Percentiles rank a stretch among this genome's conserved stretches.
Conservation (phyloP, 2,797 vertebrate genomes). For the Champsocephalus gunnari region DNA sequence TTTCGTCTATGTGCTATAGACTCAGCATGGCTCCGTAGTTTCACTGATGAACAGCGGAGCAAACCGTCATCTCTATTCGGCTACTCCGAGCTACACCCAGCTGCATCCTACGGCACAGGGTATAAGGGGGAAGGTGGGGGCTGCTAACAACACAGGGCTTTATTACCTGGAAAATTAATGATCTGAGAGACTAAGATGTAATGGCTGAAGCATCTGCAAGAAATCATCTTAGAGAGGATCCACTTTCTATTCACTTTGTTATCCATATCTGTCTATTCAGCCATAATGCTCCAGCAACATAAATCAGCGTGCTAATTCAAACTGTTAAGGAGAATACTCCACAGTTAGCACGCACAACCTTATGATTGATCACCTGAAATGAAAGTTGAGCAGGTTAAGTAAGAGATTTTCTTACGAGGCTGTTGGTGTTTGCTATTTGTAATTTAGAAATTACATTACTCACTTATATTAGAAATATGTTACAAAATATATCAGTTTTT, state of each 20-base stretch:
- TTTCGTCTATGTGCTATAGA: conserved; percentile 88
- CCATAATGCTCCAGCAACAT: conserved; percentile 59
- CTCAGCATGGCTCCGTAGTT: conserved; percentile 83
- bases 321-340: conserved; percentile 54
- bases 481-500: neutral
- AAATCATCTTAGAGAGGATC: conserved; percentile 74
- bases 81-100: conserved; percentile 80
- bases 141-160: conserved; percentile 82
- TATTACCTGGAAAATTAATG: conserved; percentile 86
- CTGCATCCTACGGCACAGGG: conserved; percentile 69
- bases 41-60: conserved; percentile 82
- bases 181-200: conserved; percentile 82
- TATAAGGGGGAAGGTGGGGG: conserved; percentile 33
- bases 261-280: conserved; percentile 73
- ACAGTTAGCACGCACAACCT: conserved; percentile 61
- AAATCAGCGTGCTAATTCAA: conserved; percentile 70
- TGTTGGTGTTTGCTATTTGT: conserved; percentile 13
- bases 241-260: conserved; percentile 57
- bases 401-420: conserved; percentile 26
- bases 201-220: conserved; percentile 79
- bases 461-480: conserved; percentile 1
- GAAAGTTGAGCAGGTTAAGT: conserved; percentile 24
- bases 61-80: conserved; percentile 79
- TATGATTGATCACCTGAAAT: conserved; percentile 61
- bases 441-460: conserved; percentile 23